A percentile compares a stretch with the other conserved stretches of the same genome.
phyloP scores from a whole-genome alignment of 2,888 invertebrate genomes.

The Lasiommata megera region DNA sequence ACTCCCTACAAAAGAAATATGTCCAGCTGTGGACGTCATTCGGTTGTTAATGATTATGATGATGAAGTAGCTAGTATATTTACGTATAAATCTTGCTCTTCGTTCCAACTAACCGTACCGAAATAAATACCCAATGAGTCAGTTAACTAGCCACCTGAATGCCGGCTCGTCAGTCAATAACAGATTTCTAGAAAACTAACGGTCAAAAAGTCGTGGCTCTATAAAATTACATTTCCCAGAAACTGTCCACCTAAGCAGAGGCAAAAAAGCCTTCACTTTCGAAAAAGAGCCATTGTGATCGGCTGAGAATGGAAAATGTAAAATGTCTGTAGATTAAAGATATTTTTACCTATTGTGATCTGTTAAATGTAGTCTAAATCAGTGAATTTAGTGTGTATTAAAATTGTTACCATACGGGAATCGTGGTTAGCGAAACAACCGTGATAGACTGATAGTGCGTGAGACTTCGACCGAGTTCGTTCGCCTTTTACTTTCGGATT shows the following conservation, averaged over 20 bases:
- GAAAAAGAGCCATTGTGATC: background rate
- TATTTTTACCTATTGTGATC: background rate
- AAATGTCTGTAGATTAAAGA: background rate
- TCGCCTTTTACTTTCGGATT: no score
- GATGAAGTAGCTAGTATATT: no score
- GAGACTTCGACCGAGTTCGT: no score
- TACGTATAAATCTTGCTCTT: no score
- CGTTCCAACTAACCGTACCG: background rate
- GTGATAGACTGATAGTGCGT: no score
- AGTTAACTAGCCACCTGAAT: background rate
- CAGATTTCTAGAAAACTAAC: constrained; percentile 5
- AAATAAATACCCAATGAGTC: background rate
- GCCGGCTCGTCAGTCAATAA: background rate
- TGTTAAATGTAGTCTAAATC: background rate
- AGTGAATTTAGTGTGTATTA: background rate
- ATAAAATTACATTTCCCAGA: constrained; percentile 6
- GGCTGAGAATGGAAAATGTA: background rate
- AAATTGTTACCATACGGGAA: no score
- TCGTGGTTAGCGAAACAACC: no score
- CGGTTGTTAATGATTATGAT: no score
- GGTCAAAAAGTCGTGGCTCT: background rate
- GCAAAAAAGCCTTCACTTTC: background rate
- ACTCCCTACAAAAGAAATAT: no score
- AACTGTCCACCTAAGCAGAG: background rate
- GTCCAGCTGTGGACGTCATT: no score